These are phyloP conservation scores for Macrosteles quadrilineatus DNA, from an alignment of 1,140 invertebrate species.

Conservation along the genomic window DNA sequence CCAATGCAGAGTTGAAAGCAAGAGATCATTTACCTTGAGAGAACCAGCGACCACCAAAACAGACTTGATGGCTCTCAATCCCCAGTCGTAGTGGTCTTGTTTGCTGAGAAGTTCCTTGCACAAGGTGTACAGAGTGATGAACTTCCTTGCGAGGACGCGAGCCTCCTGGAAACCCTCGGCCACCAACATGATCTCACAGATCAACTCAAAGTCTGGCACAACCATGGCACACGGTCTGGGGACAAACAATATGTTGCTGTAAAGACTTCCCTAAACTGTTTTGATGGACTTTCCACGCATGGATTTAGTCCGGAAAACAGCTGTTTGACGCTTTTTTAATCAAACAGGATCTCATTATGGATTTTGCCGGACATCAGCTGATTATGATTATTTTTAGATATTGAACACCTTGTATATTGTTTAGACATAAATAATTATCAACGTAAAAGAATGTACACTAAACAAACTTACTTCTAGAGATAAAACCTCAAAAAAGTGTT, in stretches of 20 bases:
- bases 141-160: slow-evolving; percentile 88
- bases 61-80: slow-evolving; percentile 92
- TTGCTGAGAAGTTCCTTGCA: slow-evolving; percentile 95
- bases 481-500: no score
- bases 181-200: slow-evolving; percentile 98
- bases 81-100: slow-evolving; percentile 98
- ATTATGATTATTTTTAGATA: no score
- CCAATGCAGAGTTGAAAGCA: no score
- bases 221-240: slow-evolving; percentile 94
- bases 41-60: slow-evolving; percentile 95
- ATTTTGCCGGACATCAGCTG: no score
- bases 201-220: slow-evolving; percentile 95
- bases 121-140: slow-evolving; percentile 93
- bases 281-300: no score
- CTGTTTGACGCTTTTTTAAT: no score
- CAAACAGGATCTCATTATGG: no score
- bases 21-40: slow-evolving; percentile 76
- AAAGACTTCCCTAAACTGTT: background rate
- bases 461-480: no score
- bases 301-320: no score
- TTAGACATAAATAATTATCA: no score
- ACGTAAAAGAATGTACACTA: no score
- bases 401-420: no score
- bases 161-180: slow-evolving; percentile 97
- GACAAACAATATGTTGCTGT: slow-evolving; percentile 9